Base-by-base conservation (phyloP, 2,113 vertebrate genomes). In the Axis porcinus region DNA sequence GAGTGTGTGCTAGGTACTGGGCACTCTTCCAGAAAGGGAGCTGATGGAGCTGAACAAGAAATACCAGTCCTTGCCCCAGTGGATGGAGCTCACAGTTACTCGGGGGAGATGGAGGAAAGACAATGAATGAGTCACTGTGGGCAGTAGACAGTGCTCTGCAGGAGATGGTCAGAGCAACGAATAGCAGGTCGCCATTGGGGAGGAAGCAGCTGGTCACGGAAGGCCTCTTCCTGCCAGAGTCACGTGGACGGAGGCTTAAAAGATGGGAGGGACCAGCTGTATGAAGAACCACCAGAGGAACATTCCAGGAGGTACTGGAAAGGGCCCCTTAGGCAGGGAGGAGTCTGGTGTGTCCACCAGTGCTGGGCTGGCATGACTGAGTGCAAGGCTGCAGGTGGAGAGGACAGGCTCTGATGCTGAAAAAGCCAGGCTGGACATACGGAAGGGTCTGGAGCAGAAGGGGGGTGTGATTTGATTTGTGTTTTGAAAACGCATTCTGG, bases 341-440 rank as follows among this genome's bases (percentile, higher is more conserved):
- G 57, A 89, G 47, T 36, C 86, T 4, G 27, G 28, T 54, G 50
- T 67, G 36, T 85, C n/a, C 25, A 7, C 14, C 57, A 36, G 36
- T 27, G 13, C 57, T 55, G n/a, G 33, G 12, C 21, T 3, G 1
- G 27, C 10, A 13, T 7, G 17, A 27, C 36, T 12, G 30, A 50
- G 21, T 9, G 14, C 45, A 15, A 16, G 28, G 15, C 30, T 60
- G 6, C 43, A 45, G 45, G 15, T 3, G 79, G 23, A 50, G 40
- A 45, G 45, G 47, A n/a, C 47, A 6, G 78, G 30, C 47, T 12
- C 0, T n/a, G 55, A 16, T 45, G 21, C 47, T 23, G 50, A 76
- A 82, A 23, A 16, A 58, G 52, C 17, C 6, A 12, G 10, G 3
- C 3, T 13, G 27, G 33, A 17, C 4, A 33, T 15, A 0, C 0